These are phyloP conservation scores for Mus minutoides DNA, from an alignment of 2,797 vertebrate species.

Conservation along the genomic window DNA sequence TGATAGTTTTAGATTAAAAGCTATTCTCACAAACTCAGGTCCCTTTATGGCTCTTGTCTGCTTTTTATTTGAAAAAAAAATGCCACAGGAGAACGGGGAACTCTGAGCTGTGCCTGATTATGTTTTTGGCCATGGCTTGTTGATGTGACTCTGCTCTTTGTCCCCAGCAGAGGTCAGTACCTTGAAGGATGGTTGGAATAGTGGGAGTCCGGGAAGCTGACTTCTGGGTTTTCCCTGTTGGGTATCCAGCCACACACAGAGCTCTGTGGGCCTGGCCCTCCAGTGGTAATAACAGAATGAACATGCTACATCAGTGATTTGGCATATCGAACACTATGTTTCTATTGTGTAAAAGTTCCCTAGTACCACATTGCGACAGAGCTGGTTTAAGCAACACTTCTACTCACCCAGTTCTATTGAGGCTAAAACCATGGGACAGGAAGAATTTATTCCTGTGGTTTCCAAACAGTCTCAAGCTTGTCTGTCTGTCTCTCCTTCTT, in stretches of 20 bases:
- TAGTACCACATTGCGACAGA: neutral
- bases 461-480: neutral
- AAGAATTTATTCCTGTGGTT: neutral
- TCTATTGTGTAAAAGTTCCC: neutral
- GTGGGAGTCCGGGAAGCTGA: neutral
- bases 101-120: neutral
- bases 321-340: neutral
- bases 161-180: neutral
- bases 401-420: accelerated
- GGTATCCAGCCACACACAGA: neutral
- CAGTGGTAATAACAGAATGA: neutral
- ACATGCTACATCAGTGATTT: neutral
- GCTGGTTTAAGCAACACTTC: neutral
- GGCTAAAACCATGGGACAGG: neutral
- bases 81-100: neutral
- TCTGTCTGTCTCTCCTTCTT: neutral
- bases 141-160: neutral
- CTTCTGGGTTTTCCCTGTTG: neutral
- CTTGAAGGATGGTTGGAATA: neutral
- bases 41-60: slow-evolving; percentile 70
- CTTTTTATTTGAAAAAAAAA: slow-evolving; percentile 47
- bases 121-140: neutral
- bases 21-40: slow-evolving; percentile 84
- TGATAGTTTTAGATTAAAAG: slow-evolving; percentile 89
- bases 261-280: neutral